Evolutionary conservation across 2,113 vertebrate genomes (phyloP).

Genomic region (Grammomys dolichurus): DNA sequence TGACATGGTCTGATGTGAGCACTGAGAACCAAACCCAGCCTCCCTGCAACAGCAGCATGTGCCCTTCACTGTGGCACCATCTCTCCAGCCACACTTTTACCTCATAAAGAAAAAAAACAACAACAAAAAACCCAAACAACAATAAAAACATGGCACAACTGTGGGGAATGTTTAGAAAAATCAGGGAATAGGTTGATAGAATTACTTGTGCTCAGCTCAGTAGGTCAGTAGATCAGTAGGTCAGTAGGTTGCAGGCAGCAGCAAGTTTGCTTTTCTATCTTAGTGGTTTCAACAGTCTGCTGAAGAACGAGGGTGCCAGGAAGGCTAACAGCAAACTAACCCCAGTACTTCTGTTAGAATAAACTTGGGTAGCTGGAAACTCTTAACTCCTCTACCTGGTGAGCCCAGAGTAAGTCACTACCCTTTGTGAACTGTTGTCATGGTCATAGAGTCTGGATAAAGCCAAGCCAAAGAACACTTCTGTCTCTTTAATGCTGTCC

Average conservation of each 20-base stretch:
- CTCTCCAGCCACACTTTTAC: neutral
- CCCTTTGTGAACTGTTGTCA: neutral
- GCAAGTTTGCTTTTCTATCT: neutral
- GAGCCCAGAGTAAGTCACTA: no score
- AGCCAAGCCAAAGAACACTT: neutral
- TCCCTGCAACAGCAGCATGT: neutral
- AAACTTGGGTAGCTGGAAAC: no score
- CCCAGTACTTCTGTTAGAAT: accelerated
- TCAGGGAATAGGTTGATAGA: no score
- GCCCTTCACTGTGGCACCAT: neutral
- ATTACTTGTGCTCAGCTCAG: neutral
- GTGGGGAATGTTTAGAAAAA: neutral
- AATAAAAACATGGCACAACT: neutral
- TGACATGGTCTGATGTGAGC: neutral
- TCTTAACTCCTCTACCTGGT: no score
- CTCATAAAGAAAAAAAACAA: no score
- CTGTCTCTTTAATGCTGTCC: neutral
- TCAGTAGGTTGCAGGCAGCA: neutral
- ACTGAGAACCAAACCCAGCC: neutral
- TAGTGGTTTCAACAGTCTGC: neutral
- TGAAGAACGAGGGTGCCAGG: accelerated
- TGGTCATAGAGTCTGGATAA: neutral
- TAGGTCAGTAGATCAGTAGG: no score
- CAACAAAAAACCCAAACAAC: no score
- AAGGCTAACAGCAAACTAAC: neutral